Evolutionary conservation across 2,888 invertebrate genomes (phyloP).

Genomic region (Torymus texanus): DNA sequence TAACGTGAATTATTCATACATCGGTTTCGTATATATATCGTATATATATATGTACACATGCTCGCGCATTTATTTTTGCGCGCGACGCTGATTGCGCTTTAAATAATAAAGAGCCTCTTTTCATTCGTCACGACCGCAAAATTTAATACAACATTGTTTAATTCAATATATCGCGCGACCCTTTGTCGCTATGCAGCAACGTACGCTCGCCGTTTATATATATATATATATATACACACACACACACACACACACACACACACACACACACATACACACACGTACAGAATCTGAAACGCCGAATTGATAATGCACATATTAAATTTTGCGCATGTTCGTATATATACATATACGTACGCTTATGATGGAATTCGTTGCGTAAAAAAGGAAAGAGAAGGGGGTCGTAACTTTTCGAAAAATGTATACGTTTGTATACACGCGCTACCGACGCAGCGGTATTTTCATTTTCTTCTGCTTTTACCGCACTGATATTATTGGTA

Average conservation of each 20-base stretch:
- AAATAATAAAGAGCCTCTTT: conserved; percentile 49
- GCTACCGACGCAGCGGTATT: too few species aligned
- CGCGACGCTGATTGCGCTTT: conserved; percentile 23
- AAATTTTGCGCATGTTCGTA: conserved; percentile 51
- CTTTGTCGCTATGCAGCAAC: not conserved
- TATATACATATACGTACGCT: not conserved
- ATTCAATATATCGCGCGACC: conserved; percentile 39
- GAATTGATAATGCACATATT: conserved; percentile 54
- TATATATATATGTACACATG: not conserved
- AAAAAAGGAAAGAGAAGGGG: not conserved
- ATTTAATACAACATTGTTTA: conserved; percentile 47
- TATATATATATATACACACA: too few species aligned
- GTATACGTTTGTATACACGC: too few species aligned
- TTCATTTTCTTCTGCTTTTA: too few species aligned
- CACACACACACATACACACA: not conserved
- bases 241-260: not conserved
- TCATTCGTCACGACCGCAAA: conserved; percentile 34
- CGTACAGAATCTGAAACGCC: conserved; percentile 43
- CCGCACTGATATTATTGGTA: too few species aligned
- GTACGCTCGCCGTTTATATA: too few species aligned
- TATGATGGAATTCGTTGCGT: conserved; percentile 17
- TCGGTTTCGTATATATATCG: not conserved
- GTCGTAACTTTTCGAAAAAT: too few species aligned
- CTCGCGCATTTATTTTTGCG: not conserved
- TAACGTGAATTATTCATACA: conserved; percentile 19